phyloP scores from a whole-genome alignment of 2,113 vertebrate species.

The Syrrhaptes paradoxus region DNA sequence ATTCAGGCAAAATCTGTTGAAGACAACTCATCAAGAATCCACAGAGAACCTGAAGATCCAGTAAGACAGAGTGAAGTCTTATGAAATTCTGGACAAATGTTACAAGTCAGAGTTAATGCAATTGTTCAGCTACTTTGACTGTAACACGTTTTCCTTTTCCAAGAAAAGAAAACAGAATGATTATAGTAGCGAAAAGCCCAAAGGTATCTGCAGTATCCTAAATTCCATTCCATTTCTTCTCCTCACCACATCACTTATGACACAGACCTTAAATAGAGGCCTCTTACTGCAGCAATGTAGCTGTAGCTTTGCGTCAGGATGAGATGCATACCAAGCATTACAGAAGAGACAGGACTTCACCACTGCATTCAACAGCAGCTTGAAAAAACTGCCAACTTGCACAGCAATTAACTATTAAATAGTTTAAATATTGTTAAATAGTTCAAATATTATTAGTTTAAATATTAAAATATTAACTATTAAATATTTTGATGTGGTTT shows the following conservation, averaged over 20 bases:
- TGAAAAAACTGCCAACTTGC: not conserved
- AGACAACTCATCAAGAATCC: not conserved
- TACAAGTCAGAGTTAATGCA: not conserved
- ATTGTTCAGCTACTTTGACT: not conserved
- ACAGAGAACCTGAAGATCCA: not conserved
- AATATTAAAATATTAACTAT: too few species aligned
- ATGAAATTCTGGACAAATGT: not conserved
- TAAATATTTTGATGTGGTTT: fast-evolving
- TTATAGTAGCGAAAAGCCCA: not conserved
- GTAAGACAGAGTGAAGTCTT: not conserved
- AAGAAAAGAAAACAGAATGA: not conserved
- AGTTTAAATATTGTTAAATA: too few species aligned
- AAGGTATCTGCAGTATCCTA: not conserved
- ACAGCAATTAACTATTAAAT: too few species aligned
- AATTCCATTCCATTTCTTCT: not conserved
- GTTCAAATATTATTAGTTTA: too few species aligned
- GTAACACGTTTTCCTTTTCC: not conserved
- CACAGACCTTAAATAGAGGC: not conserved
- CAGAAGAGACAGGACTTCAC: not conserved
- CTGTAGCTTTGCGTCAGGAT: not conserved
- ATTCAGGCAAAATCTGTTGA: not conserved
- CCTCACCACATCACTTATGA: not conserved
- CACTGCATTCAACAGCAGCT: fast-evolving
- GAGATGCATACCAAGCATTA: not conserved
- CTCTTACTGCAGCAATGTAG: not conserved